These are phyloP conservation scores for Thinocorus orbignyianus DNA, from an alignment of 2,113 vertebrate species.

Conservation along the genomic window DNA sequence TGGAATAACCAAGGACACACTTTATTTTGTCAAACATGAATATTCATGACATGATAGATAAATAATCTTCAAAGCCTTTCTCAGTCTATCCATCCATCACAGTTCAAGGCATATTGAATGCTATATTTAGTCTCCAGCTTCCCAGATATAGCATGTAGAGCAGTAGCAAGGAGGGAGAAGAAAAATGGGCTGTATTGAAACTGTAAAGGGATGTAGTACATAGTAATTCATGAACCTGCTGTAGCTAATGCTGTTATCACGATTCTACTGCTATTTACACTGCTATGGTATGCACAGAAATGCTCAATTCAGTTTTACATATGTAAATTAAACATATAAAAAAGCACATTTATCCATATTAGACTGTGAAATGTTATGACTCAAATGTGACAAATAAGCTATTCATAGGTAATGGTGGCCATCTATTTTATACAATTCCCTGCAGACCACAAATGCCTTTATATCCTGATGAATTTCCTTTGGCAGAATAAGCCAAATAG, in stretches of 20 bases:
- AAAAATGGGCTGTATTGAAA: background rate
- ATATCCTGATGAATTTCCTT: slow-evolving; percentile 5
- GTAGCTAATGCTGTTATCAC: slow-evolving; percentile 22
- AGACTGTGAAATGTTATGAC: slow-evolving; percentile 55
- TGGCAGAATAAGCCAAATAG: slow-evolving; percentile 5
- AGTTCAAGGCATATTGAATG: background rate
- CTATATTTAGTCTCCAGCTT: background rate
- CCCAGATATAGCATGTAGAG: background rate
- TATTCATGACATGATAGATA: background rate
- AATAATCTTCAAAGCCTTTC: background rate
- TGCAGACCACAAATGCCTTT: slow-evolving; percentile 21
- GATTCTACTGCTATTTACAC: background rate
- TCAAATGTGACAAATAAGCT: slow-evolving; percentile 46
- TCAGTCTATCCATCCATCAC: background rate
- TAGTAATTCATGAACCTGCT: slow-evolving; percentile 41
- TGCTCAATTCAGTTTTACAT: slow-evolving; percentile 28
- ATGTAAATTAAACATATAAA: slow-evolving; percentile 62
- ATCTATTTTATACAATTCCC: slow-evolving; percentile 37
- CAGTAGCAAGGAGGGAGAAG: background rate
- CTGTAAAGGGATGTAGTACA: background rate
- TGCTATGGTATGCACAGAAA: background rate
- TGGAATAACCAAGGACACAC: background rate
- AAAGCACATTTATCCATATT: slow-evolving; percentile 54
- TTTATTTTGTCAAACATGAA: background rate
- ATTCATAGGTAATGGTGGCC: background rate